These are phyloP conservation scores for Poecile montanus DNA, from an alignment of 2,797 vertebrate genomes.

Conservation along the genomic window DNA sequence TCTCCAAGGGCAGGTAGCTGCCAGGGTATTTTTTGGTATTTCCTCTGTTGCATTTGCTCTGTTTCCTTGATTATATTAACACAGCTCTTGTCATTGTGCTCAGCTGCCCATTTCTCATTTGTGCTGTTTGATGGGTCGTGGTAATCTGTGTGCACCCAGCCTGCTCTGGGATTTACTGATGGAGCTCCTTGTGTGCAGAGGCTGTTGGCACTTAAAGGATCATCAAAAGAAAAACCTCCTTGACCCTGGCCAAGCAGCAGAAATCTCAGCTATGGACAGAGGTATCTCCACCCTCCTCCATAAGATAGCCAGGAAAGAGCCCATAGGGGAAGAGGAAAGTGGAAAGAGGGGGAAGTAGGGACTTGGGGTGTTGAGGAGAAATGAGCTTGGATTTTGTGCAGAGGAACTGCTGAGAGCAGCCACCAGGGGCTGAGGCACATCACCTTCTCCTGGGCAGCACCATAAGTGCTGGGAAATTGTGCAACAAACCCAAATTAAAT, in stretches of 20 bases:
- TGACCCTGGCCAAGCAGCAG: constrained; percentile 50
- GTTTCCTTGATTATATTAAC: constrained; percentile 55
- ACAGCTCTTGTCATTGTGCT: not conserved
- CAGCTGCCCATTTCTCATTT: constrained; percentile 65
- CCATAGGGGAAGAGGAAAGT: not conserved
- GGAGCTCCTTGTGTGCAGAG: constrained; percentile 58
- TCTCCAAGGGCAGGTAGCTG: not conserved
- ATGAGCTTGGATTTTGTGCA: not conserved
- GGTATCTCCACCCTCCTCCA: not conserved
- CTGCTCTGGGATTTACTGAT: constrained; percentile 74
- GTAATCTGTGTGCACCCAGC: constrained; percentile 61
- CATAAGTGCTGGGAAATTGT: not conserved
- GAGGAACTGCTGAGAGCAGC: not conserved
- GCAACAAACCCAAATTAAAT: constrained; percentile 35
- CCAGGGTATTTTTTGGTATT: constrained; percentile 35
- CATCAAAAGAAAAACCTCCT: constrained; percentile 55
- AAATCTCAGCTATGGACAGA: not conserved
- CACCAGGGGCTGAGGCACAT: not conserved
- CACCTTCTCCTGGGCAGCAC: not conserved
- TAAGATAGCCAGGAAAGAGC: not conserved
- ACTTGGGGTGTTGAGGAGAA: not conserved
- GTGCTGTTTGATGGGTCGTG: constrained; percentile 40
- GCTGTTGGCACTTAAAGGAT: constrained; percentile 64
- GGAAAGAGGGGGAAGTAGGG: not conserved
- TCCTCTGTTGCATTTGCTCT: not conserved